A percentile compares a stretch with the other conserved stretches of the same genome.
Evolutionary conservation across 2,113 vertebrate genomes (phyloP).

Genomic region (Daubentonia madagascariensis): DNA sequence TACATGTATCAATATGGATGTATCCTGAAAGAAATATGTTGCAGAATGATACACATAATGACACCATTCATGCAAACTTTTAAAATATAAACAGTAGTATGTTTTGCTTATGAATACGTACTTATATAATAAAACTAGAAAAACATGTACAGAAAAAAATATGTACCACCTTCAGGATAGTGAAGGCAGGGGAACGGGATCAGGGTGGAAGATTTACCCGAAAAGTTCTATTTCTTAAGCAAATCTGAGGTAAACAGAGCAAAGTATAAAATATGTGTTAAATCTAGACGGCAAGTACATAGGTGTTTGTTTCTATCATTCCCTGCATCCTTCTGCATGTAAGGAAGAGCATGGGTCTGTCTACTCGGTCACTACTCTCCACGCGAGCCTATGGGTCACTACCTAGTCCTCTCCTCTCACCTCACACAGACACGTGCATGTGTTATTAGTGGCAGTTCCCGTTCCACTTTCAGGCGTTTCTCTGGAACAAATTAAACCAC

Average conservation of each 20-base stretch:
- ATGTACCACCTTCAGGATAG: neutral
- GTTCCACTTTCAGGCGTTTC: neutral
- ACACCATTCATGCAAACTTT: neutral
- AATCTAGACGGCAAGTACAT: fast-evolving
- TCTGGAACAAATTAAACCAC: neutral
- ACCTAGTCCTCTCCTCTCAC: fast-evolving
- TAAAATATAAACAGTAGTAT: neutral
- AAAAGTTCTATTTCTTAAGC: neutral
- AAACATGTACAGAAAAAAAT: neutral
- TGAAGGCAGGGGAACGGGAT: no score
- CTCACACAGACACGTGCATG: fast-evolving
- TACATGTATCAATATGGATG: neutral
- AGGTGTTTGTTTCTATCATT: fast-evolving
- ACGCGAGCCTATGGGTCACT: neutral
- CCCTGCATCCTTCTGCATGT: neutral
- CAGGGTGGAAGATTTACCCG: no score
- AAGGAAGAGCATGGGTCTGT: fast-evolving
- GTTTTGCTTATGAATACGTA: neutral
- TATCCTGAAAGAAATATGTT: neutral
- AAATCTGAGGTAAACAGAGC: neutral
- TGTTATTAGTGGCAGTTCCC: neutral
- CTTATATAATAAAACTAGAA: neutral
- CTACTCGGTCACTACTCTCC: fast-evolving
- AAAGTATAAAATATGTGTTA: fast-evolving
- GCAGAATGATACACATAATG: neutral